A percentile compares a stretch with the other conserved stretches of the same genome.
These are phyloP conservation scores for Agraylea sexmaculata DNA, from an alignment of 1,140 invertebrate species.

Conservation along the genomic window DNA sequence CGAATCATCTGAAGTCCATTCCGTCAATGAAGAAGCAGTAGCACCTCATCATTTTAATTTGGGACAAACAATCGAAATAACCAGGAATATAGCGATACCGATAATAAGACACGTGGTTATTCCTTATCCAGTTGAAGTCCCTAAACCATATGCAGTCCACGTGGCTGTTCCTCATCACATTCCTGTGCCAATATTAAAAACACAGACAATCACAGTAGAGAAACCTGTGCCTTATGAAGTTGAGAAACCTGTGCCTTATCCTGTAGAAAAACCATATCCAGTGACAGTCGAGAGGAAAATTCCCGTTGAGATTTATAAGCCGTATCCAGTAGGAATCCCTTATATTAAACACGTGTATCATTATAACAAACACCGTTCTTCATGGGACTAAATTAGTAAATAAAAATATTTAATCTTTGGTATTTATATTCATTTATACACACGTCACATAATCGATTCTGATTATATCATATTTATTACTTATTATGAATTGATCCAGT, in stretches of 20 bases:
- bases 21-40: too few relatives aligned
- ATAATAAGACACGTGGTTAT: constrained; percentile 27
- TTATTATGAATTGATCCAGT: too few relatives aligned
- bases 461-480: too few relatives aligned
- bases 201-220: constrained; percentile 33
- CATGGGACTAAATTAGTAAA: too few relatives aligned
- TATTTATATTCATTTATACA: too few relatives aligned
- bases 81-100: constrained; percentile 14
- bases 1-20: not conserved
- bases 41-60: too few relatives aligned
- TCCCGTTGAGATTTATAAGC: constrained; percentile 33
- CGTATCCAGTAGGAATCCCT: constrained; percentile 15
- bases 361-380: constrained; percentile 3
- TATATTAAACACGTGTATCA: constrained; percentile 10
- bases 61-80: constrained; percentile 14
- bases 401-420: too few relatives aligned
- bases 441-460: too few relatives aligned
- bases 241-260: constrained; percentile 35
- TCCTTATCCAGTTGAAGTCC: constrained; percentile 30
- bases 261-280: constrained; percentile 35
- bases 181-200: constrained; percentile 32
- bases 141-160: constrained; percentile 30
- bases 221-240: constrained; percentile 34
- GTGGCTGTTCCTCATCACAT: constrained; percentile 38
- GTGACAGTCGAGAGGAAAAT: constrained; percentile 33